phyloP scores from a whole-genome alignment of 2,797 vertebrate genomes.

The Carduelis carduelis region DNA sequence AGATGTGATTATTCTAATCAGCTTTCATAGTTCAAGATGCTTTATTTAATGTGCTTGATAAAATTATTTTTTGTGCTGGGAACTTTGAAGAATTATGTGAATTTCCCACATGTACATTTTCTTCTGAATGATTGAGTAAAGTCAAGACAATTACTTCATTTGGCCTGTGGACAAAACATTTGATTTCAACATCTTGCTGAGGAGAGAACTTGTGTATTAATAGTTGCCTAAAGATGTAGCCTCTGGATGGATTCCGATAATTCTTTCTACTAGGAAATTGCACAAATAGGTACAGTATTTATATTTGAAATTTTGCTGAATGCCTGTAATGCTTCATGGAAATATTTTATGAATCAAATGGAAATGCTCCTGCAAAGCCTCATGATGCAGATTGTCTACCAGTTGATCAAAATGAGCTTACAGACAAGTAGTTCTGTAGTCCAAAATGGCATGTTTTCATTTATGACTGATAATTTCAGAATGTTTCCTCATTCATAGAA shows the following conservation, averaged over 20 bases:
- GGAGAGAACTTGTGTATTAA: background rate
- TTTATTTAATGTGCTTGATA: background rate
- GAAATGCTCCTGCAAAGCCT: slow-evolving; percentile 18
- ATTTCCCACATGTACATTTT: background rate
- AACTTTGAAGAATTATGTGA: background rate
- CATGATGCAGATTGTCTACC: background rate
- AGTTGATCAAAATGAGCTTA: background rate
- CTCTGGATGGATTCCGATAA: background rate
- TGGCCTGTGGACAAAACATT: background rate
- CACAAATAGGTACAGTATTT: slow-evolving; percentile 37
- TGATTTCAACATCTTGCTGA: background rate
- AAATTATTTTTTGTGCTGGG: background rate
- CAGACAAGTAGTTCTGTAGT: background rate
- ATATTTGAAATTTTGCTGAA: slow-evolving; percentile 31
- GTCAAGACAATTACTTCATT: background rate
- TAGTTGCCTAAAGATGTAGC: background rate
- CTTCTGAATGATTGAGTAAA: background rate
- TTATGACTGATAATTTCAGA: background rate
- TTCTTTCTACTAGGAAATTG: background rate
- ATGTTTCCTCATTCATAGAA: slow-evolving; percentile 12
- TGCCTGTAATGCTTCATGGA: slow-evolving; percentile 1
- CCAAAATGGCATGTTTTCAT: background rate
- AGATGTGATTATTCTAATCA: background rate
- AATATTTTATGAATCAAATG: background rate
- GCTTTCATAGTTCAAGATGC: background rate